Evolutionary conservation across 2,888 invertebrate species (phyloP), one percentile per base, ranked within the genome.

Genomic region (Agonum fuliginosum): DNA sequence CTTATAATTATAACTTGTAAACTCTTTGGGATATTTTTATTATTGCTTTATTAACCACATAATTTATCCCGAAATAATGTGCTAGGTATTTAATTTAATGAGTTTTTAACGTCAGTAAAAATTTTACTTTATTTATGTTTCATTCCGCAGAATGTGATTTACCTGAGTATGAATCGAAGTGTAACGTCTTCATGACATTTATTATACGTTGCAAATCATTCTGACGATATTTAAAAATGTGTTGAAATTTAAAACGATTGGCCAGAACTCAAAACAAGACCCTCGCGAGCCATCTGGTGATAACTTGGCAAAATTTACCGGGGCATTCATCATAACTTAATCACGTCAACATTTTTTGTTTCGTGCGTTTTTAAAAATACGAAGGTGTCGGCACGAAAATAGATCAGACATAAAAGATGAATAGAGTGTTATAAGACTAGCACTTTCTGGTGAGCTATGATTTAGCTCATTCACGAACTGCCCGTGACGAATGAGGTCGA

Each of bases 251-350:
- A 65, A 74, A 62, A 74, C 30, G 41, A 14, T 46, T 74, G 74
- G 74, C 74, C 20, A 27, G 30, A 43, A 30, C 65, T 74, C 74
- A 74, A 74, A 74, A 74, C 43, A 43, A 43, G 19, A 19, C 74
- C 5, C 34, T 54, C 37, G 37, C n/a, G 30, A 19, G 8, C 73
- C 73, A 58, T 73, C 58, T 58, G 65, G 58, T 62, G 74, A 17
- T 74, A 5, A 74, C 30, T 74, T 74, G 74, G 62, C 74, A 62
- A 24, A 41, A 58, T 43, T 62, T 65, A 20, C n/a, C 27, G 6
- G 19, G 24, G 17, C 58, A 58, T 65, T 74, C 30, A 74, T 74
- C 74, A 74, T 74, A 74, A 65, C 24, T 24, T 62, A 74, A 65
- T 46, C 74, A 74, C 74, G 74, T 74, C 54, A 73, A 71, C 20